Percentiles rank a stretch among this genome's conserved stretches.
Conservation (phyloP, 2,888 invertebrate genomes). For the Nemotelus pantherinus region DNA sequence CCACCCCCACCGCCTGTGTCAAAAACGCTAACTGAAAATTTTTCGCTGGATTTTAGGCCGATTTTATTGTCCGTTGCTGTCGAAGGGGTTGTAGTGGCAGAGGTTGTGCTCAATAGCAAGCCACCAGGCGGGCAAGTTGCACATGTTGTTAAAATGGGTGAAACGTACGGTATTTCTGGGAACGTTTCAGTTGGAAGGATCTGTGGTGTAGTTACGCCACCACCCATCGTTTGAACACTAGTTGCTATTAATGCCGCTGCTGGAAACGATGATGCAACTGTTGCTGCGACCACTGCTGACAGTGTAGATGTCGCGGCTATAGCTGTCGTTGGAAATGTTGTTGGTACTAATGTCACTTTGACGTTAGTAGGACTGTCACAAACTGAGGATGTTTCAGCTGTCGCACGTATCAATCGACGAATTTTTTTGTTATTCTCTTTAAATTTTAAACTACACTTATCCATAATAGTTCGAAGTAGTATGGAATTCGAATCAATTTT, state of each 20-base stretch:
- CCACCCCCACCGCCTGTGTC: conserved; percentile 20
- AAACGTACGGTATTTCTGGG: conserved; percentile 15
- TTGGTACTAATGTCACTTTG: conserved; percentile 11
- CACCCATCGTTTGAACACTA: conserved; percentile 18
- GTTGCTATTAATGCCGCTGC: neutral
- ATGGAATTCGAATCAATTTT: neutral
- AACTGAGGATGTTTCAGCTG: conserved; percentile 36
- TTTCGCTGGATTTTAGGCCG: conserved; percentile 18
- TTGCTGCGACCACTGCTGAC: conserved; percentile 2
- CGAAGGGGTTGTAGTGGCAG: conserved; percentile 9
- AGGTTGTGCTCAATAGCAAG: neutral
- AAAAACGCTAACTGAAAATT: conserved; percentile 20
- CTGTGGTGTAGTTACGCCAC: conserved; percentile 46
- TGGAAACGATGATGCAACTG: neutral
- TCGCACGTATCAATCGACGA: conserved; percentile 37
- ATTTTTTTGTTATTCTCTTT: conserved; percentile 38
- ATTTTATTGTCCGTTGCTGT: conserved; percentile 17
- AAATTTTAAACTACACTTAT: conserved; percentile 42
- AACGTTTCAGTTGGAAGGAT: conserved; percentile 32
- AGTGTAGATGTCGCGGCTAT: neutral
- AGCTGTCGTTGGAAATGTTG: neutral
- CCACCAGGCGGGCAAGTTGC: conserved; percentile 31
- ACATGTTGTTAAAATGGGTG: conserved; percentile 36
- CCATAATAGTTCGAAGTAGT: conserved; percentile 23
- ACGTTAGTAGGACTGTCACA: conserved; percentile 33